Base-by-base conservation (phyloP, 2,888 invertebrate species). In the Camptogramma bilineatum region DNA sequence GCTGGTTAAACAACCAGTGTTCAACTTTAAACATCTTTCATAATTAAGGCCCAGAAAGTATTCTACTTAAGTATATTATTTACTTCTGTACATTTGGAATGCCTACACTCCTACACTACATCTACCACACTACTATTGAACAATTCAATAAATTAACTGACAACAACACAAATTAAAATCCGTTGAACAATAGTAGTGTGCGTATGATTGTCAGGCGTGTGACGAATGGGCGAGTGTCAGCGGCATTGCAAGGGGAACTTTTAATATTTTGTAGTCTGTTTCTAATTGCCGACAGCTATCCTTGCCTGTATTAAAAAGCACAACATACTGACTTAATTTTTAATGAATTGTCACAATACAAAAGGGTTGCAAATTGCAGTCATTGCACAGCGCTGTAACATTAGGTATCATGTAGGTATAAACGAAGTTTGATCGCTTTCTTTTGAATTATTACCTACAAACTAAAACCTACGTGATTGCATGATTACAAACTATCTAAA, bases 201-300 rank as follows among this genome's bases (percentile, higher is more conserved):
- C 73, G 75, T 74, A 78, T 72, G 76, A 80, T 79, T 76, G 80
- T 78, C 75, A 73, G 73, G 62, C 73, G 73, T 78, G 77, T 86
- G 81, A 86, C 86, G 83, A 85, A 87, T 85, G 79, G 77, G 69
- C 31, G 61, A 64, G 71, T 85, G 85, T 74, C 71, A 71, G 68
- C 76, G 82, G 83, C 86, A 84, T 75, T 77, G 80, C 68, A 74
- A 80, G 85, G 88, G 87, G 84, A 79, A 80, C 77, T 84, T 88
- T 88, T 87, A 87, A 87, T 86, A 88, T 85, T 86, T 85, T 84
- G 81, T 81, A 81, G 83, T 84, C 87, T 88, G 88, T 84, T 86
- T 83, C 84, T 86, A 89, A 89, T 88, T 87, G 87, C 86, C 77
- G 68, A 77, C 80, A 81, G 81, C 73, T 78, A 75, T 82, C 74